A percentile compares a stretch with the other conserved stretches of the same genome.
Conservation (phyloP, 2,113 vertebrate genomes). For the Solea solea region DNA sequence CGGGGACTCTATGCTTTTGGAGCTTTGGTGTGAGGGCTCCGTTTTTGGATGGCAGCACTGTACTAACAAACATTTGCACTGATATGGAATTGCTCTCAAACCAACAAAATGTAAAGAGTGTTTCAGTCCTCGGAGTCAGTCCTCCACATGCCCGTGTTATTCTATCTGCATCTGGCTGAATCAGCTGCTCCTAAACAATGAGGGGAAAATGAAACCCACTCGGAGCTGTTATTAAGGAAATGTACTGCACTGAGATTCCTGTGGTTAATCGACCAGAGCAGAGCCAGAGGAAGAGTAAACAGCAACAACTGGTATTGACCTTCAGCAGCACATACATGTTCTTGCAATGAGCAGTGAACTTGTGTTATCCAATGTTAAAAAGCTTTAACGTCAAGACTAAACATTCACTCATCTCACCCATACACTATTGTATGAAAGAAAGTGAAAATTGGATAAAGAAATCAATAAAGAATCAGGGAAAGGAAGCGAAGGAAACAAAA, state of each 20-base stretch:
- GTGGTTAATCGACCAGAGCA: slow-evolving; percentile 13
- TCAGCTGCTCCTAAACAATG: slow-evolving; percentile 8
- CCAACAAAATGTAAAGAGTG: slow-evolving; percentile 47
- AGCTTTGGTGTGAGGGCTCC: slow-evolving; percentile 60
- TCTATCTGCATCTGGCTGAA: slow-evolving; percentile 10
- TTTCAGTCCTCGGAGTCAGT: slow-evolving; percentile 32
- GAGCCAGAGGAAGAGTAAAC: background rate
- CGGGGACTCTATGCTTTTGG: slow-evolving; percentile 54
- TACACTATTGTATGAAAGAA: background rate
- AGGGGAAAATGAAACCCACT: slow-evolving; percentile 15
- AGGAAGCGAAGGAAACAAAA: too few species aligned
- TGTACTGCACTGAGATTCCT: slow-evolving; percentile 21
- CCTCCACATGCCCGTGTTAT: slow-evolving; percentile 7
- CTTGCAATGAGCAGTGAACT: slow-evolving; percentile 10
- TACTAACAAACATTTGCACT: slow-evolving; percentile 68
- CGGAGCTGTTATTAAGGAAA: slow-evolving; percentile 26
- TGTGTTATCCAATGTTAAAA: background rate
- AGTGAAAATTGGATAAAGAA: too few species aligned
- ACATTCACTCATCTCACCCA: slow-evolving; percentile 33
- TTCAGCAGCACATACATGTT: background rate
- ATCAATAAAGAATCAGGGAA: too few species aligned
- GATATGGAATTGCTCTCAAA: slow-evolving; percentile 53
- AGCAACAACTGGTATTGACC: background rate
- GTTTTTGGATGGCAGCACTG: slow-evolving; percentile 61
- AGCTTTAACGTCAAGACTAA: slow-evolving; percentile 17